Percentiles rank a stretch among this genome's conserved stretches.
These are phyloP conservation scores for Thripadectes ignobilis DNA, from an alignment of 2,797 vertebrate species.

Conservation along the genomic window DNA sequence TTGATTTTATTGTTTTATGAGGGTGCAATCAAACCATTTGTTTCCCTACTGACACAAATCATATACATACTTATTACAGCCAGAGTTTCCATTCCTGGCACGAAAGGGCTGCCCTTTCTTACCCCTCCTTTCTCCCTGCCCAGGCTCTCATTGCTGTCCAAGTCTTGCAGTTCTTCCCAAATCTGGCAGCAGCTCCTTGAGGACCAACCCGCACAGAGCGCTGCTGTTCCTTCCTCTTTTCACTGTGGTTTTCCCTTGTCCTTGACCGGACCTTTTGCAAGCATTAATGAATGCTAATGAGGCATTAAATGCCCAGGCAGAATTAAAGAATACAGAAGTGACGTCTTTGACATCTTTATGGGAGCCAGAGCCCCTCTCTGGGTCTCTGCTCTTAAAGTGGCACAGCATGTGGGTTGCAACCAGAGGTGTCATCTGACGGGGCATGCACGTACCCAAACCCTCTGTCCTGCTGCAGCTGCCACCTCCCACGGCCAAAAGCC, in stretches of 20 bases:
- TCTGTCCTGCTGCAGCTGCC: background rate
- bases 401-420: fast-evolving
- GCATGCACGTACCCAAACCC: fast-evolving
- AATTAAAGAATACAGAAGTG: conserved; percentile 42
- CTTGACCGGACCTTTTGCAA: background rate
- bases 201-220: background rate
- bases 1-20: too few relatives aligned
- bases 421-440: fast-evolving
- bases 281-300: conserved; percentile 61
- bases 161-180: background rate
- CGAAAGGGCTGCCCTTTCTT: background rate
- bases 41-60: too few relatives aligned
- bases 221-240: conserved; percentile 52
- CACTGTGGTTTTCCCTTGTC: conserved; percentile 21
- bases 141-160: background rate
- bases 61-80: too few relatives aligned
- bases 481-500: background rate
- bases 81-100: conserved; percentile 3
- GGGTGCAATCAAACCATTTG: too few relatives aligned
- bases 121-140: background rate
- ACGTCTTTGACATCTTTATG: background rate
- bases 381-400: conserved; percentile 3
- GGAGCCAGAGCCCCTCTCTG: background rate
- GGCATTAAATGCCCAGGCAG: conserved; percentile 20
- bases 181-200: conserved; percentile 33